Conservation (phyloP, 2,797 vertebrate genomes). For the Potorous gilbertii region DNA sequence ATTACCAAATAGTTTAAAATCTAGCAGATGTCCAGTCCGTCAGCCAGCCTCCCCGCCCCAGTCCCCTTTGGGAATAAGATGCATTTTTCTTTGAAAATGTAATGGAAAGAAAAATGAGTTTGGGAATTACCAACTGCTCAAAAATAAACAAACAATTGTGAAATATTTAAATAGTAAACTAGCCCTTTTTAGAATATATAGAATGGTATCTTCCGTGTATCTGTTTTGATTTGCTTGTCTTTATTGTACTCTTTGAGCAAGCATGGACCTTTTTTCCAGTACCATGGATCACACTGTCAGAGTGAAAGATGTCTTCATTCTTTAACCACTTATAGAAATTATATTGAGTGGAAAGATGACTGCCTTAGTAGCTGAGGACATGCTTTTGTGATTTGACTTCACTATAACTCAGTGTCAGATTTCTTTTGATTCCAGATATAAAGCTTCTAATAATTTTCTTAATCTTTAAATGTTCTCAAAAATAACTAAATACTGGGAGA, state of each 20-base stretch:
- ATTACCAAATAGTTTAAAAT: slow-evolving; percentile 12
- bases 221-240: not conserved
- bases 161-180: not conserved
- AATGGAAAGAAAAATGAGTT: not conserved
- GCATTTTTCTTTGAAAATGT: slow-evolving; percentile 1
- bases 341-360: not conserved
- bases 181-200: not conserved
- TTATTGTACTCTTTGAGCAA: not conserved
- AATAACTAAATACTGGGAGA: not conserved
- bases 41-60: not conserved
- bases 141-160: slow-evolving; percentile 14
- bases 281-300: not conserved
- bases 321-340: not conserved
- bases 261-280: not conserved
- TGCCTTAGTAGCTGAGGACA: not conserved
- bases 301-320: not conserved
- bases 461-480: not conserved
- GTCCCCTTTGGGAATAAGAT: not conserved
- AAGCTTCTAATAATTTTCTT: not conserved
- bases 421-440: not conserved
- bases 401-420: not conserved
- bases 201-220: not conserved
- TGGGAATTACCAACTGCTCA: not conserved
- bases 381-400: not conserved
- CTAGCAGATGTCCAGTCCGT: not conserved